Evolutionary conservation across 2,888 invertebrate species (phyloP).

Genomic region (Cheilosia soror): DNA sequence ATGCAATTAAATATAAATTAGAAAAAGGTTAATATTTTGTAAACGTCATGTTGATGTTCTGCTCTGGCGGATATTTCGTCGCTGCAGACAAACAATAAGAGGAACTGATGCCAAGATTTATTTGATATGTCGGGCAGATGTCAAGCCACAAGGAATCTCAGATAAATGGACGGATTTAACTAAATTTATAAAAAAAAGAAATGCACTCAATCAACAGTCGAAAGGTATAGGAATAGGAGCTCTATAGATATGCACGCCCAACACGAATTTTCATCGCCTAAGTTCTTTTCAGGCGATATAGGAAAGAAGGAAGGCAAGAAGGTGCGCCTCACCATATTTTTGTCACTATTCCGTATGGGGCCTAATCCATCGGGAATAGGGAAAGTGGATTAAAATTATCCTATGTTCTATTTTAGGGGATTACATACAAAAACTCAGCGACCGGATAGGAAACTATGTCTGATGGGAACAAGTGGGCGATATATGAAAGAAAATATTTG

Average conservation of each 20-base stretch:
- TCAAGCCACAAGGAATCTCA: constrained; percentile 41
- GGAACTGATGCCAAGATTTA: constrained; percentile 25
- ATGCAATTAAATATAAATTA: constrained; percentile 52
- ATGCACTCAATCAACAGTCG: constrained; percentile 31
- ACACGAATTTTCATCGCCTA: constrained; percentile 6
- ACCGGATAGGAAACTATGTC: not conserved
- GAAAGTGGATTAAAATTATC: constrained; percentile 39
- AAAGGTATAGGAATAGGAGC: not conserved
- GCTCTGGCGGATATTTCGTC: not conserved
- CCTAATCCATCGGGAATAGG: constrained; percentile 15
- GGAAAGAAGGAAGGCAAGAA: not conserved
- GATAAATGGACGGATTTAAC: constrained; percentile 12
- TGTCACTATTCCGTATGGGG: constrained; percentile 26
- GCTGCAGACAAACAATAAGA: not conserved
- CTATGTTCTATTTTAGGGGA: constrained; percentile 32
- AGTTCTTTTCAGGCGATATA: no score
- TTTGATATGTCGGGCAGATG: constrained; percentile 32
- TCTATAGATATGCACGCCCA: not conserved
- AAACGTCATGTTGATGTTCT: constrained; percentile 21
- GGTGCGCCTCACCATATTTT: constrained; percentile 31
- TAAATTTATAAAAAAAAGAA: constrained; percentile 3
- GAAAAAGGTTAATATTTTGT: constrained; percentile 49
- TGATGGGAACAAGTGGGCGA: constrained; percentile 5
- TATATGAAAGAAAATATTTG: not conserved
- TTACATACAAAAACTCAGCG: constrained; percentile 4